Percentiles rank a stretch among this genome's conserved stretches.
phyloP scores from a whole-genome alignment of 1,140 invertebrate genomes.

The Acromyrmex echinatior region DNA sequence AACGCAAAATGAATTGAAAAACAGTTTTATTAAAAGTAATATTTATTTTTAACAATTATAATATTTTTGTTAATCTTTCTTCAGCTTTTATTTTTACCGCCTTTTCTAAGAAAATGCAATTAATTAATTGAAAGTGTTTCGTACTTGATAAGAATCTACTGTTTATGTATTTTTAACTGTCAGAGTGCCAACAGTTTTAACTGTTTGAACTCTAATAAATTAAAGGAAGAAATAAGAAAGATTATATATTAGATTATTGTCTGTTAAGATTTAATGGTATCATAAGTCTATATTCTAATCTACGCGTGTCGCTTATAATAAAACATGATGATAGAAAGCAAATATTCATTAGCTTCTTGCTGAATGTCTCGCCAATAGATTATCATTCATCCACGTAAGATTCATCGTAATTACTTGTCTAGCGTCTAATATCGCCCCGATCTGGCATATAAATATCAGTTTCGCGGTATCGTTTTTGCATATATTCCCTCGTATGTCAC shows the following conservation, averaged over 20 bases:
- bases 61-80: no score
- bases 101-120: no score
- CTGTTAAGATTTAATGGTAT: constrained; percentile 19
- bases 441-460: constrained; percentile 44
- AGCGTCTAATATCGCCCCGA: constrained; percentile 40
- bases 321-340: constrained; percentile 29
- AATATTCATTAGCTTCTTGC: constrained; percentile 29
- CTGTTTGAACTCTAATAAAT: background rate
- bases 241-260: constrained; percentile 6
- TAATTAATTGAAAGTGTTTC: no score
- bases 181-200: background rate
- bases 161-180: background rate
- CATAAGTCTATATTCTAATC: background rate
- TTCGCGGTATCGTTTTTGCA: constrained; percentile 53
- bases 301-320: background rate
- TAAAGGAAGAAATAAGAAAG: constrained; percentile 1
- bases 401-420: constrained; percentile 59
- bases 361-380: constrained; percentile 30
- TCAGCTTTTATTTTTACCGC: no score
- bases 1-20: no score
- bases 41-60: no score
- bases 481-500: constrained; percentile 60
- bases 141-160: background rate
- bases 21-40: no score
- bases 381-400: constrained; percentile 16